A percentile compares a stretch with the other conserved stretches of the same genome.
These are phyloP conservation scores for Parapsyche elsis DNA, from an alignment of 1,140 invertebrate species.

Conservation along the genomic window DNA sequence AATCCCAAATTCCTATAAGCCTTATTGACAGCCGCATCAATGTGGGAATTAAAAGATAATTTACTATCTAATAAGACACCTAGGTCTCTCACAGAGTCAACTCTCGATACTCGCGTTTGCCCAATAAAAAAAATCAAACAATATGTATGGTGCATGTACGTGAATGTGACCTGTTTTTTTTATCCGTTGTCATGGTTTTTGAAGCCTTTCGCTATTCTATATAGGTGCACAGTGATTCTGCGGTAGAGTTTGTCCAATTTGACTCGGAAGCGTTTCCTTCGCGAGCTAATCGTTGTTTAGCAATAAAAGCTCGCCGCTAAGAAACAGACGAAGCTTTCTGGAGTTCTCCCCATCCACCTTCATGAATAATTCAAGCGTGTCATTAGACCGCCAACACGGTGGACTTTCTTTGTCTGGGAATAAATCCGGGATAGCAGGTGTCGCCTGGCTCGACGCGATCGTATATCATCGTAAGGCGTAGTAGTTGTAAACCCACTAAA, in stretches of 20 bases:
- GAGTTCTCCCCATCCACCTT: background rate
- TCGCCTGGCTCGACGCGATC: constrained; percentile 3
- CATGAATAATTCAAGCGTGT: constrained; percentile 36
- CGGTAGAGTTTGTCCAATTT: background rate
- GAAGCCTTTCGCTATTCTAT: too few relatives aligned
- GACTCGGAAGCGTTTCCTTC: background rate
- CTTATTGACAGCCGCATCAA: too few relatives aligned
- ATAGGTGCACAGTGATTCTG: too few relatives aligned
- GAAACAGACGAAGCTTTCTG: background rate
- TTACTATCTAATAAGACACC: too few relatives aligned
- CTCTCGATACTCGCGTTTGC: too few relatives aligned
- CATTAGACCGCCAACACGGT: background rate
- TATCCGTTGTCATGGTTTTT: too few relatives aligned
- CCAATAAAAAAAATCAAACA: too few relatives aligned
- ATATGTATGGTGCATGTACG: too few relatives aligned
- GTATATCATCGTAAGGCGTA: constrained; percentile 16
- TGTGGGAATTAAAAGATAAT: too few relatives aligned
- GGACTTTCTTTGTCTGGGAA: constrained; percentile 28
- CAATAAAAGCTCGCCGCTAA: constrained; percentile 4
- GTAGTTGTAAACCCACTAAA: background rate
- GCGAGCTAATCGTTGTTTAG: constrained; percentile 7
- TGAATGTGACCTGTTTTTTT: too few relatives aligned
- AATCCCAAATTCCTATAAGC: too few relatives aligned
- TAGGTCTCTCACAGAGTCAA: too few relatives aligned
- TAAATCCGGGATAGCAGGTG: constrained; percentile 29